A percentile compares a stretch with the other conserved stretches of the same genome.
Conservation (phyloP, 30 jellyfish, hydroid and myxozoan genomes). For the Pelagia noctiluca region DNA sequence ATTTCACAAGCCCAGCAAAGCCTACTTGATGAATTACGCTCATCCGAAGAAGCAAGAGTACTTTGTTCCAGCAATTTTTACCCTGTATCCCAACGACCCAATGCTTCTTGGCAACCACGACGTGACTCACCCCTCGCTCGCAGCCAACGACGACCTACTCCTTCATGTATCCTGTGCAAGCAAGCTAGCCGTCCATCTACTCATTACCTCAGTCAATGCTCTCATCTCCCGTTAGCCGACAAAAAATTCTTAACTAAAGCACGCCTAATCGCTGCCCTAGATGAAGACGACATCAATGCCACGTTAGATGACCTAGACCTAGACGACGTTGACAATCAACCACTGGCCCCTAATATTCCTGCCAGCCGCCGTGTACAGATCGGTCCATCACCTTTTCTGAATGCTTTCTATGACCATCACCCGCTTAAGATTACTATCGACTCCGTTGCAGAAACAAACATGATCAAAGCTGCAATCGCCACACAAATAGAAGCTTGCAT, state of each 20-base stretch:
- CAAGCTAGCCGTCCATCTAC: slow-evolving; percentile 13
- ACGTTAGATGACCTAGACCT: neutral
- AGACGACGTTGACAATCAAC: neutral
- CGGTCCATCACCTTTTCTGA: slow-evolving; percentile 31
- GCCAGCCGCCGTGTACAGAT: slow-evolving; percentile 14
- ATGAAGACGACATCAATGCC: neutral
- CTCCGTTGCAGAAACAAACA: slow-evolving; percentile 8
- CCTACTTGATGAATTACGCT: slow-evolving; percentile 29
- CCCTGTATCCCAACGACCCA: neutral
- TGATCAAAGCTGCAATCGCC: slow-evolving; percentile 14
- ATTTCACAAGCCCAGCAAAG: slow-evolving; percentile 65
- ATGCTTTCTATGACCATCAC: neutral
- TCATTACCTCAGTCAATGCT: slow-evolving; percentile 37
- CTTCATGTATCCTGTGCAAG: slow-evolving; percentile 11
- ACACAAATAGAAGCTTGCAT: neutral
- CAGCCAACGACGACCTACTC: neutral
- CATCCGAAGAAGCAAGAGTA: slow-evolving; percentile 27
- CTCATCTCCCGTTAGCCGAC: slow-evolving; percentile 19
- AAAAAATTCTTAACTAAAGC: slow-evolving; percentile 5
- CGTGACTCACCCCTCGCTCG: neutral
- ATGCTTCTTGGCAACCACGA: neutral
- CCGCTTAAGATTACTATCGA: slow-evolving; percentile 9
- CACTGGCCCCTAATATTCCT: neutral
- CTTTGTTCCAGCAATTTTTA: neutral
- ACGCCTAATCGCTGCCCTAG: slow-evolving; percentile 7